Conservation (phyloP, 2,113 vertebrate species). For the Xiphophorus hellerii region DNA sequence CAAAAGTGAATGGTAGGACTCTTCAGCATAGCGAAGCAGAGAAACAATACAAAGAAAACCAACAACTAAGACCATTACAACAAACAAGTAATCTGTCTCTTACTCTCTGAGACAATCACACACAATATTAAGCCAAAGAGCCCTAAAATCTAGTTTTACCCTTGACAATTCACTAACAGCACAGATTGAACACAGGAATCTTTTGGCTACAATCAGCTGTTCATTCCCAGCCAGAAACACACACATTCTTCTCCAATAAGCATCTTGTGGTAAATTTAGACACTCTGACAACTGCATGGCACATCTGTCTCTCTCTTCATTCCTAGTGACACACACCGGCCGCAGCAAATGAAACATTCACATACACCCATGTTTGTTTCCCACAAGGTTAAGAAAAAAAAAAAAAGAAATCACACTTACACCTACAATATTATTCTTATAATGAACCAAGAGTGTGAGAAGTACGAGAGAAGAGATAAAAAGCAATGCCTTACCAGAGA, state of each 20-base stretch:
- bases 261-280: constrained; percentile 67
- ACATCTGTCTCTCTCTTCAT: constrained; percentile 61
- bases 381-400: constrained; percentile 20
- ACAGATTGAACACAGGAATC: constrained; percentile 15
- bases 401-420: neutral
- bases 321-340: constrained; percentile 35
- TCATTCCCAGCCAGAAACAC: constrained; percentile 46
- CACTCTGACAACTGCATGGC: constrained; percentile 62
- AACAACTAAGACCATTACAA: neutral
- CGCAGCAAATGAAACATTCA: constrained; percentile 30
- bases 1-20: neutral
- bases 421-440: neutral
- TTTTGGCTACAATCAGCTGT: constrained; percentile 62
- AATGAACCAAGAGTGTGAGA: constrained; percentile 14
- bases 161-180: neutral
- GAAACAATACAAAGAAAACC: neutral
- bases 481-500: constrained; percentile 81
- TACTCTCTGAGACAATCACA: neutral
- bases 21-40: neutral
- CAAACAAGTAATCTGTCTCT: constrained; percentile 5
- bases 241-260: constrained; percentile 58
- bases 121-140: neutral
- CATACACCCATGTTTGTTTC: constrained; percentile 3
- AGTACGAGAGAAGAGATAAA: constrained; percentile 6
- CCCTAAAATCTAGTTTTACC: constrained; percentile 15